Evolutionary conservation across 2,888 invertebrate species (phyloP).

Genomic region (Eutolmus rufibarbis): DNA sequence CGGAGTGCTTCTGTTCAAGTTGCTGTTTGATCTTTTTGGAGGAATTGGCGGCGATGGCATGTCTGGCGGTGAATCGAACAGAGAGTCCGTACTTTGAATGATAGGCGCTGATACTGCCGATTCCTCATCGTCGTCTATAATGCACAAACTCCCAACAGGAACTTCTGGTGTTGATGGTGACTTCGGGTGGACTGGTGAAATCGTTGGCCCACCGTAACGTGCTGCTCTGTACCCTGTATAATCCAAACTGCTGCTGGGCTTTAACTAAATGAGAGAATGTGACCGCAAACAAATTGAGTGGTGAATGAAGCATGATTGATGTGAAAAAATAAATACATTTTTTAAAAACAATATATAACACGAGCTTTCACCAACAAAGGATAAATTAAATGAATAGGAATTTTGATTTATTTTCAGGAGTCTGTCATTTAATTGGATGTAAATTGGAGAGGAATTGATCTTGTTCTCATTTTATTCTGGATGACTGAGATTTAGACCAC

Average conservation of each 20-base stretch:
- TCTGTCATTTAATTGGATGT: background rate
- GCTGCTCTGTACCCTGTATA: conserved; percentile 17
- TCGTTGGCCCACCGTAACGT: conserved; percentile 9
- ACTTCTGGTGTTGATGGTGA: conserved; percentile 45
- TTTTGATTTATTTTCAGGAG: background rate
- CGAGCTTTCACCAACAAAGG: background rate
- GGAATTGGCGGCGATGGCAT: conserved; percentile 61
- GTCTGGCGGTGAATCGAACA: conserved; percentile 60
- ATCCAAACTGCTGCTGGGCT: conserved; percentile 58
- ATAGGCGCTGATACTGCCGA: background rate
- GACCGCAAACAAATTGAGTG: conserved; percentile 5
- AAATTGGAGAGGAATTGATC: background rate
- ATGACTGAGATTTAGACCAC: background rate
- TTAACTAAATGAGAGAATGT: conserved; percentile 53
- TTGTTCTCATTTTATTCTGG: background rate
- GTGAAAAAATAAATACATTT: background rate
- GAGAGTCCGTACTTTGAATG: conserved; percentile 54
- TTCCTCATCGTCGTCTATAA: conserved; percentile 41
- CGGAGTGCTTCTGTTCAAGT: conserved; percentile 4
- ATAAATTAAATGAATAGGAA: background rate
- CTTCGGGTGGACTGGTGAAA: conserved; percentile 24
- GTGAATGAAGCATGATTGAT: background rate
- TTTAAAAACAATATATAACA: background rate
- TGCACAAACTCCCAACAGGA: conserved; percentile 39
- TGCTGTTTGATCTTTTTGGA: conserved; percentile 52